A percentile compares a stretch with the other conserved stretches of the same genome.
phyloP scores from a whole-genome alignment of 2,113 vertebrate genomes.

The Nansenia antarctica region DNA sequence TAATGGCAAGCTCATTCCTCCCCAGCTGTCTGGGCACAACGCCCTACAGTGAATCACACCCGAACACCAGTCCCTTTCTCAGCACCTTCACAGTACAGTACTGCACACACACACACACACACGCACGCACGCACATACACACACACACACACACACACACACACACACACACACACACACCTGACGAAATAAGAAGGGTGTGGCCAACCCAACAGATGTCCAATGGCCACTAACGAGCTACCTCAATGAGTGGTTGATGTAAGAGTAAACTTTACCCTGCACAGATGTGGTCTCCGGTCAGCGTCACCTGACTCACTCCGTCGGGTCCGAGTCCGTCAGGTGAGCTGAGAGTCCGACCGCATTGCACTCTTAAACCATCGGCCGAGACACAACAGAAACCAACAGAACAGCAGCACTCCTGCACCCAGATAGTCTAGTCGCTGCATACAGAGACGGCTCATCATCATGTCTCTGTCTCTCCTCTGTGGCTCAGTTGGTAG shows the following conservation, averaged over 20 bases:
- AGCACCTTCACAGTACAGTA: not conserved
- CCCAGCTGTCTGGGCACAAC: not conserved
- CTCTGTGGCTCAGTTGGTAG: too few relatives aligned
- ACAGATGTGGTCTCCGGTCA: slow-evolving; percentile 1
- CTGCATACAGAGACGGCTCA: too few relatives aligned
- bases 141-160: not conserved
- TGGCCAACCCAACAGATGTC: not conserved
- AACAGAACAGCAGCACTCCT: not conserved
- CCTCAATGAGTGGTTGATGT: too few relatives aligned
- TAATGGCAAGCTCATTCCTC: not conserved
- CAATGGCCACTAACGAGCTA: not conserved
- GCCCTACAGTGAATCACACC: not conserved
- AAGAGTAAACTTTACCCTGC: not conserved
- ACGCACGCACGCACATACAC: slow-evolving; percentile 7
- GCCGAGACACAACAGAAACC: not conserved
- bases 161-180: not conserved
- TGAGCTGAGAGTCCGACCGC: not conserved
- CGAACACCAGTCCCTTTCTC: not conserved
- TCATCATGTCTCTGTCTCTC: too few relatives aligned
- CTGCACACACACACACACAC: not conserved
- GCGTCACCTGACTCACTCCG: not conserved
- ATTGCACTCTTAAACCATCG: too few relatives aligned
- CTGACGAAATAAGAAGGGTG: not conserved
- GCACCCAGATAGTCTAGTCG: too few relatives aligned
- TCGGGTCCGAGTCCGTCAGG: too few relatives aligned